Conservation (phyloP, 2,797 vertebrate species). For the Manis pentadactyla region DNA sequence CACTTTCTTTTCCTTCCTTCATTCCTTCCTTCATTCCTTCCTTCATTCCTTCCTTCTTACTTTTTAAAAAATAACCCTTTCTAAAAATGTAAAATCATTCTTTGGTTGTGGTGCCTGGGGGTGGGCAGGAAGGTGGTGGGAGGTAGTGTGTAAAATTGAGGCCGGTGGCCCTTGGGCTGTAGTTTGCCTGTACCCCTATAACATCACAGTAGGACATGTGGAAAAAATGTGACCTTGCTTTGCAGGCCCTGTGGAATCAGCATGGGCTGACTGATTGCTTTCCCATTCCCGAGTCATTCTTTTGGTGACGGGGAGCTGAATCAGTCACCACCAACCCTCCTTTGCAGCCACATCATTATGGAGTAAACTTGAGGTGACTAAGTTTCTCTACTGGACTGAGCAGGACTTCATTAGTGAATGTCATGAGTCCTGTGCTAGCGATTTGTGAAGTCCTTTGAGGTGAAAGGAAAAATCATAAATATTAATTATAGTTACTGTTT, state of each 20-base stretch:
- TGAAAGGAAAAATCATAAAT: constrained; percentile 69
- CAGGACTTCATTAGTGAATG: neutral
- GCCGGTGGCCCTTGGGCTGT: neutral
- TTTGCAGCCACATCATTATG: neutral
- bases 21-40: neutral
- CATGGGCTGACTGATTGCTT: neutral
- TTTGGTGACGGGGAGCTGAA: neutral
- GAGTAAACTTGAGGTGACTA: neutral
- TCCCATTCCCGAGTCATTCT: neutral
- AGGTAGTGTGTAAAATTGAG: neutral
- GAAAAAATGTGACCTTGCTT: neutral
- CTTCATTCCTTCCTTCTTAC: too few species aligned
- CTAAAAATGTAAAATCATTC: neutral
- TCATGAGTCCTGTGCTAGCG: constrained; percentile 36
- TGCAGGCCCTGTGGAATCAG: neutral
- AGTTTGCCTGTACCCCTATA: neutral
- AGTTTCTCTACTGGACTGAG: neutral
- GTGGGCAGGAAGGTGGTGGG: neutral
- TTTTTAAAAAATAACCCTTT: neutral
- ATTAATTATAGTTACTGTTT: constrained; percentile 75
- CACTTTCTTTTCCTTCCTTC: neutral
- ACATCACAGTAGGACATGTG: neutral
- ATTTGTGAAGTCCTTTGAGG: constrained; percentile 59
- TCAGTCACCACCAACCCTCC: neutral
- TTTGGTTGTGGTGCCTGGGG: too few species aligned